Conservation (phyloP, 2,113 vertebrate genomes). For the Piprites chloris region DNA sequence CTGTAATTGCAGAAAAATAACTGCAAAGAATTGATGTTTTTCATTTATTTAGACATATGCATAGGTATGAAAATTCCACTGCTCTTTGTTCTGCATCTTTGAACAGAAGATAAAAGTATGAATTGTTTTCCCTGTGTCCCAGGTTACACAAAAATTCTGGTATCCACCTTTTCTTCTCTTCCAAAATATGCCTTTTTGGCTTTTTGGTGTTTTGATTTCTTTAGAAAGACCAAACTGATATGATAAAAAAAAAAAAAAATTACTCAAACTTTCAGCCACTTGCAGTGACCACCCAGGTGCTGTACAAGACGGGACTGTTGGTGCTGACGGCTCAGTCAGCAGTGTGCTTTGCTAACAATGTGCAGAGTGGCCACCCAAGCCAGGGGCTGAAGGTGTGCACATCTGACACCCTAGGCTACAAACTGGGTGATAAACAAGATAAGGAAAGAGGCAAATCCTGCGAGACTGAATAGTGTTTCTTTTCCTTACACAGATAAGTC, state of each 20-base stretch:
- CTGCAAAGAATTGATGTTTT: neutral
- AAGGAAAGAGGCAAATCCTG: neutral
- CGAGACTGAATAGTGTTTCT: neutral
- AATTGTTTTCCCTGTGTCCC: neutral
- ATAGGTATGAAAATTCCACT: neutral
- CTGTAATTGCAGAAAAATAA: neutral
- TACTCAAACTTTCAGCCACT: neutral
- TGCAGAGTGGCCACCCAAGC: neutral
- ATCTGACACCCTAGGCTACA: neutral
- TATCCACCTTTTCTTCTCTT: neutral
- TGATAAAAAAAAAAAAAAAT: neutral
- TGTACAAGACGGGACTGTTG: neutral
- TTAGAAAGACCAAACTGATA: neutral
- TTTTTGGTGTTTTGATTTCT: neutral
- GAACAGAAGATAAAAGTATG: neutral
- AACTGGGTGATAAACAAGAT: neutral
- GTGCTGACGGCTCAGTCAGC: neutral
- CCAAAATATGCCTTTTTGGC: neutral
- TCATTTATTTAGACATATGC: neutral
- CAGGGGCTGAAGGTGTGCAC: neutral
- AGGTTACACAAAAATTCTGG: neutral
- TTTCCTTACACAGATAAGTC: neutral
- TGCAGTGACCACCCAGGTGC: neutral
- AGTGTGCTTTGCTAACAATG: neutral
- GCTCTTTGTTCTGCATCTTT: neutral